Evolutionary conservation across 1,140 invertebrate species (phyloP).

Genomic region (Brachionus koreanus): DNA sequence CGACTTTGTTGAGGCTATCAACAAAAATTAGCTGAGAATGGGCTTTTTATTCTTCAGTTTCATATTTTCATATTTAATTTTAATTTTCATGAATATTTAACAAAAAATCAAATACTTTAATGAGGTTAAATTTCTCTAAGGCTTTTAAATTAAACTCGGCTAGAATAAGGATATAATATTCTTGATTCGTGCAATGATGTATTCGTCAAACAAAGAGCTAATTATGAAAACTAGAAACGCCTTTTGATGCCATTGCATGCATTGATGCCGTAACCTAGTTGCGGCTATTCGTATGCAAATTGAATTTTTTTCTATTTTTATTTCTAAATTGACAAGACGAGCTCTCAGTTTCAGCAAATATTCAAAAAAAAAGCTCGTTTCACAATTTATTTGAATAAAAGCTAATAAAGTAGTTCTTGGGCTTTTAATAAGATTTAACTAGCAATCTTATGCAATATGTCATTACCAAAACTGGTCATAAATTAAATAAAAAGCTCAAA

Average conservation of each 20-base stretch:
- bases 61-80: conserved; percentile 25
- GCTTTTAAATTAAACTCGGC: background rate
- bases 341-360: background rate
- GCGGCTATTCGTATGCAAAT: background rate
- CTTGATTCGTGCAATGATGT: background rate
- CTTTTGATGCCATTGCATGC: background rate
- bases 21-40: conserved; percentile 15
- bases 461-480: background rate
- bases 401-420: background rate
- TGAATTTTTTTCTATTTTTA: too few relatives aligned
- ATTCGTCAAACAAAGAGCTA: background rate
- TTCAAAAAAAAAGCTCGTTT: background rate
- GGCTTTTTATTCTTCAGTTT: background rate
- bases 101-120: conserved; percentile 31
- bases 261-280: background rate
- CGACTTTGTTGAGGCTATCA: conserved; percentile 6
- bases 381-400: background rate
- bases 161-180: conserved; percentile 33
- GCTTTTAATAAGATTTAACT: background rate
- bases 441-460: background rate
- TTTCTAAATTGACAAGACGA: background rate
- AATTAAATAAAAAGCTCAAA: background rate
- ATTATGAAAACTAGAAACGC: background rate
- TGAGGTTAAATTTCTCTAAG: conserved; percentile 29
- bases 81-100: background rate